Evolutionary conservation across 2,888 invertebrate genomes (phyloP), one percentile per base, ranked within the genome.

Genomic region (Zele albiditarsus): DNA sequence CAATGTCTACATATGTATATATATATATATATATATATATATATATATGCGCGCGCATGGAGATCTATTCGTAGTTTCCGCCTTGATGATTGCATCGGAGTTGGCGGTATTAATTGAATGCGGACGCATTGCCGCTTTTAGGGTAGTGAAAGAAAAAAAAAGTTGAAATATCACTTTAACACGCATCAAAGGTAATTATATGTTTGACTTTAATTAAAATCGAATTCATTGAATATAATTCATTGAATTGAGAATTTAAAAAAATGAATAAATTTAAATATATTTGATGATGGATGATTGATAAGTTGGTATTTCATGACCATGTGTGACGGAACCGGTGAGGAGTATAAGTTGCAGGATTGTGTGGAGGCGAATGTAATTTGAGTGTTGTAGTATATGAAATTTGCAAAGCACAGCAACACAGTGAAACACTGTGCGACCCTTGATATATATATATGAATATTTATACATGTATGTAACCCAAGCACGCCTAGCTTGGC

Each of bases 381-480:
- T 33, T 69, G 33, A 25, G 69, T 65, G 72, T 78, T 78, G 78
- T 69, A 71, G 79, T 77, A 53, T 53, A 80, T 78, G 76, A 80
- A 80, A 88, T 86, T 88, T 86, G 84, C 88, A 86, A 87, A 88
- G 85, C 83, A 83, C 83, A 25, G 53, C 80, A 80, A 84, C 85
- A 86, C 86, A 86, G 84, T 82, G 80, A 81, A 70, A 84, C 80
- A 84, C 80, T 82, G 77, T 80, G 81, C 82, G 82, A 38, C 38
- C 12, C 38, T 38, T 2, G 38, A 38, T 4, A 38, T 38, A 57
- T 80, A 82, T 79, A 83, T 77, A 79, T 78, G 79, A 77, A 79
- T 65, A 28, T 71, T 42, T 71, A 58, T 60, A 68, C 53, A 62
- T 62, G 77, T 77, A 79, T 79, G 74, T 77, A 78, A 80, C 69